Base-by-base conservation (phyloP, 2,797 vertebrate species). In the Pogonophryne albipinna region DNA sequence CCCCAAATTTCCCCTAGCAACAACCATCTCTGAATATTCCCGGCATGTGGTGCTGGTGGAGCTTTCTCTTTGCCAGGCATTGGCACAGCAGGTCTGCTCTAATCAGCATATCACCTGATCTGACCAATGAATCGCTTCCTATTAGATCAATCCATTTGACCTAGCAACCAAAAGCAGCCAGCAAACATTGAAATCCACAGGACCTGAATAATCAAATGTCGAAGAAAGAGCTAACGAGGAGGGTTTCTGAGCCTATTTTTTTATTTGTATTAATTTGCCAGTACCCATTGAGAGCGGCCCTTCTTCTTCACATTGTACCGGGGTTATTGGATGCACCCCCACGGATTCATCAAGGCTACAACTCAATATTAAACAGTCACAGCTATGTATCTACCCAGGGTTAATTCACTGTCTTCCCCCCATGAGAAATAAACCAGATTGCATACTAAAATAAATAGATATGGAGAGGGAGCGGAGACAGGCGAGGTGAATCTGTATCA, bases 41-140 rank as follows among this genome's bases (percentile, higher is more conserved):
- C 53, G 46, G 83, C 74, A 51, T 87, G 88, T 70, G 64, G 31
- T 34, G 57, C 51, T 56, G 66, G 53, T 56, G 66, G 53, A 74
- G 81, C 77, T 42, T 72, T 70, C 51, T 68, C 50, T 84, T 82
- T 76, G 74, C 84, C 79, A 85, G 71, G 66, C 80, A 73, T 53
- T 77, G 79, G 87, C 87, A 85, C 89, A 87, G 87, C 87, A 82
- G 38, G 62, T 15, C 68, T 59, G 67, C 77, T 85, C 65, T 88
- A 74, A 88, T 91, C 86, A 90, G 87, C 89, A 91, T 91, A 85
- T 87, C 87, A 85, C 87, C 81, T 85, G 87, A 87, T 89, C 85
- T 85, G 87, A 86, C 90, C 91, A 89, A 91, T 88, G 87, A 86
- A 76, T 72, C 0, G 64, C 79, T 74, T 87, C 80, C 71, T 57